Percentiles rank a stretch among this genome's conserved stretches.
phyloP scores from a whole-genome alignment of 2,113 vertebrate species.

The Sceloporus undulatus region DNA sequence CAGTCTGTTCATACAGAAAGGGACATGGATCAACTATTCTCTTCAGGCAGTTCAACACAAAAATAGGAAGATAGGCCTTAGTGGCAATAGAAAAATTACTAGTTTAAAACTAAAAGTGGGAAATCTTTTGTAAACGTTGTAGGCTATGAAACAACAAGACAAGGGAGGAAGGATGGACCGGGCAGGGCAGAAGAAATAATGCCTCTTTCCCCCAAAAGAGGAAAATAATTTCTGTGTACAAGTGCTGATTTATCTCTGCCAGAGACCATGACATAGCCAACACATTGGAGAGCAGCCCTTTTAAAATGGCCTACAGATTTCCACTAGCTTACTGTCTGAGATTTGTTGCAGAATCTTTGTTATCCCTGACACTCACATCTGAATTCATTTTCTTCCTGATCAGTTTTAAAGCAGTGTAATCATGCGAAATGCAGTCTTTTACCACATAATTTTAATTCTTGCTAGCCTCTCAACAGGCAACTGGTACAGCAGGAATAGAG shows the following conservation, averaged over 20 bases:
- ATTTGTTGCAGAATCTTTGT: conserved; percentile 50
- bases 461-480: conserved; percentile 48
- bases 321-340: conserved; percentile 45
- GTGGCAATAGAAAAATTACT: not conserved
- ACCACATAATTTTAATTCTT: conserved; percentile 70
- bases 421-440: conserved; percentile 58
- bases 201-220: not conserved
- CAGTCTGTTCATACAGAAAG: conserved; percentile 32
- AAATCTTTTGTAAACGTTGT: not conserved
- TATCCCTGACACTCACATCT: conserved; percentile 48
- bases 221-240: not conserved
- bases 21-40: not conserved
- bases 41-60: conserved; percentile 5
- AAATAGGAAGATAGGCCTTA: not conserved
- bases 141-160: conserved; percentile 9
- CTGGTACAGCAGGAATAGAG: conserved; percentile 42
- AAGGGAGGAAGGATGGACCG: not conserved
- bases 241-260: not conserved
- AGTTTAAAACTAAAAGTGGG: not conserved
- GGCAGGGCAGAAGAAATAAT: not conserved
- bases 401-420: conserved; percentile 68
- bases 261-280: fast-evolving
- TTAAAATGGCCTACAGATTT: conserved; percentile 30
- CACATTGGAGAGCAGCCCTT: conserved; percentile 1
- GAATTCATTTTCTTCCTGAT: conserved; percentile 72